phyloP scores from a whole-genome alignment of 2,797 vertebrate species.

The Corythornis leucogaster region DNA sequence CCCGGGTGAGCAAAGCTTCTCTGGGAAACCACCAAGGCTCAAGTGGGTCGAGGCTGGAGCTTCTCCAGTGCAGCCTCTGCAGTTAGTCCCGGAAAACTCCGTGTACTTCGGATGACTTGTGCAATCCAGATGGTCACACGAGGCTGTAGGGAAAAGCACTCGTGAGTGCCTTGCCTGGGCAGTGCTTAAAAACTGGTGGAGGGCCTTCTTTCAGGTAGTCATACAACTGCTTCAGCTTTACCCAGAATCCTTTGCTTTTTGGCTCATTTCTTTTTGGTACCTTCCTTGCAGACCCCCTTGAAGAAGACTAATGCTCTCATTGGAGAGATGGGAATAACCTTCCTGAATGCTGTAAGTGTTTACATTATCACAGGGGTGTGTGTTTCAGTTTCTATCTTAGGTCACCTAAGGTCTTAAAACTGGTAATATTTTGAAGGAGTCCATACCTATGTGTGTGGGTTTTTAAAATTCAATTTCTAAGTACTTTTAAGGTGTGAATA shows the following conservation, averaged over 20 bases:
- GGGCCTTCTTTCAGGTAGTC: not conserved
- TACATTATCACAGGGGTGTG: not conserved
- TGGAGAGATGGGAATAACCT: conserved; percentile 90
- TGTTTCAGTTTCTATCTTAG: fast-evolving
- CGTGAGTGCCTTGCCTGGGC: fast-evolving
- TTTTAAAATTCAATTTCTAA: fast-evolving
- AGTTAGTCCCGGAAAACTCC: not conserved
- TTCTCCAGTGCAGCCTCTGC: not conserved
- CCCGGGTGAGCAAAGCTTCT: fast-evolving
- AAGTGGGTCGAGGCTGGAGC: not conserved
- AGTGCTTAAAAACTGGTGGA: fast-evolving
- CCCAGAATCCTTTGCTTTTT: fast-evolving
- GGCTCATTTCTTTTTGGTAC: not conserved
- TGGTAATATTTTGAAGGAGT: not conserved
- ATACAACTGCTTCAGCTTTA: fast-evolving
- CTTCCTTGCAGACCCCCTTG: conserved; percentile 86
- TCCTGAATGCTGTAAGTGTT: conserved; percentile 89
- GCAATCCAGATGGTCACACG: fast-evolving
- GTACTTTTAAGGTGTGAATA: not conserved
- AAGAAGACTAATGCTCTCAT: conserved; percentile 92
- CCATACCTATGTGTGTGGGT: fast-evolving
- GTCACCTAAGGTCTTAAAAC: not conserved
- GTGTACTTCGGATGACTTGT: fast-evolving
- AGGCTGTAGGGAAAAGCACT: not conserved
- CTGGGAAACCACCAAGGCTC: not conserved